Evolutionary conservation across 92 coral and sea anemone genomes (phyloP).

Genomic region (Zoanthus gigantus): DNA sequence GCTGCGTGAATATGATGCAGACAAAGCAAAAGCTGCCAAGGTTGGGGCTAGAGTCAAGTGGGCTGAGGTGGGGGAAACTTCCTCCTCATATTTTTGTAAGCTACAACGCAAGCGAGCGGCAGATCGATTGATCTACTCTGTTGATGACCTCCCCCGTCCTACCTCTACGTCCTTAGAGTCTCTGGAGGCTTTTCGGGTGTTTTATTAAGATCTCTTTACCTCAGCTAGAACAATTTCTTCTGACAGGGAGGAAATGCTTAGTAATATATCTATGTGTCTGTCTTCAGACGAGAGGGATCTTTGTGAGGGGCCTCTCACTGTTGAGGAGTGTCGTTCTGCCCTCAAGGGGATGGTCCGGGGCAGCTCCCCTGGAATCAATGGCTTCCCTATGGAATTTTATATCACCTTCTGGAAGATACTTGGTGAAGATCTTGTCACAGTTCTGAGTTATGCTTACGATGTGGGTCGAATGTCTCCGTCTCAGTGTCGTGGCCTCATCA

Average conservation of each 20-base stretch:
- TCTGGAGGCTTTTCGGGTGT: too few relatives aligned
- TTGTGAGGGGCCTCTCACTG: conserved; percentile 22
- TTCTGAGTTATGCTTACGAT: conserved; percentile 28
- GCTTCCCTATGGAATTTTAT: conserved; percentile 49
- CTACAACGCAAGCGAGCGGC: too few relatives aligned
- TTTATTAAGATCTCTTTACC: not conserved
- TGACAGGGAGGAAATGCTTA: not conserved
- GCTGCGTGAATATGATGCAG: too few relatives aligned
- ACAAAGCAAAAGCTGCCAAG: too few relatives aligned
- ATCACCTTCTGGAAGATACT: conserved; percentile 20
- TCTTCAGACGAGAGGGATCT: not conserved
- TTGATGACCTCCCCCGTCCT: too few relatives aligned
- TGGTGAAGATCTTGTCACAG: conserved; percentile 34
- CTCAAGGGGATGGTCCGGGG: conserved; percentile 23
- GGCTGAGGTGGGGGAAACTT: too few relatives aligned
- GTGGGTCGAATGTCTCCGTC: conserved; percentile 19
- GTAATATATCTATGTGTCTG: not conserved
- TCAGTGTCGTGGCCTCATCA: conserved; percentile 31
- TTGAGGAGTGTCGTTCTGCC: conserved; percentile 26
- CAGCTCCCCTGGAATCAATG: conserved; percentile 38
- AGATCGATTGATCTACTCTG: too few relatives aligned
- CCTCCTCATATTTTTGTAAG: too few relatives aligned
- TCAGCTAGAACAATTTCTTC: not conserved
- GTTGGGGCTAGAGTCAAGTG: too few relatives aligned
- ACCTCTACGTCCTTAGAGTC: too few relatives aligned